phyloP scores from a whole-genome alignment of 37 sponge, comb jelly and placozoan genomes.

The Trichoplax adhaerens region DNA sequence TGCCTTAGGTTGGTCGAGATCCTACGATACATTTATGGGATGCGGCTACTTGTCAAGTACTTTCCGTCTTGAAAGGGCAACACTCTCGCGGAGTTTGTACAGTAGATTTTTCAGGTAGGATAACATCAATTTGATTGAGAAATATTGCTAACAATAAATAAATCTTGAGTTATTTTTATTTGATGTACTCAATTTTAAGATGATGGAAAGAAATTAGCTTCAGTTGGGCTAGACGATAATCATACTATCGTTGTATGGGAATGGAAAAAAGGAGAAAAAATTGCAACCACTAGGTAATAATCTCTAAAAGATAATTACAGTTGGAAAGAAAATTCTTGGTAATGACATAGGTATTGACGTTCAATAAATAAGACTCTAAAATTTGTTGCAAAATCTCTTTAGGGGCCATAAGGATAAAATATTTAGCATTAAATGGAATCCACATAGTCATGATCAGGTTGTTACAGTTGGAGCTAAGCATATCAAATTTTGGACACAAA shows the following conservation, averaged over 20 bases:
- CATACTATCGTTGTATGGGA: conserved; percentile 83
- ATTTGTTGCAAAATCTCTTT: neutral
- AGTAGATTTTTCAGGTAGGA: neutral
- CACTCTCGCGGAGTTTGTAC: conserved; percentile 45
- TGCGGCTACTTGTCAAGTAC: conserved; percentile 43
- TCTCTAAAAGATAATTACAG: neutral
- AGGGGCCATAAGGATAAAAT: conserved; percentile 89
- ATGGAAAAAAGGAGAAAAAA: conserved; percentile 75
- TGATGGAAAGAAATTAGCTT: conserved; percentile 83
- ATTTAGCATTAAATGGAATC: conserved; percentile 74
- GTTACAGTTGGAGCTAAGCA: conserved; percentile 89
- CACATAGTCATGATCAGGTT: conserved; percentile 32
- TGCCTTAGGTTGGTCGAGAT: conserved; percentile 54
- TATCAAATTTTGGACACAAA: conserved; percentile 78
- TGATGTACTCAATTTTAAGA: conserved; percentile 8
- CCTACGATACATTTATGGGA: conserved; percentile 90
- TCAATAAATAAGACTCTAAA: neutral
- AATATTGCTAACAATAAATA: neutral
- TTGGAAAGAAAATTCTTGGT: neutral
- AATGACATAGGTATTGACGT: neutral
- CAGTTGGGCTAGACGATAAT: conserved; percentile 85
- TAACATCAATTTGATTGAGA: neutral
- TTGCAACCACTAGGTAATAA: conserved; percentile 35
- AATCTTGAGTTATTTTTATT: neutral
- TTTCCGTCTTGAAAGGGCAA: conserved; percentile 78